Evolutionary conservation across 2,888 invertebrate genomes (phyloP).

Genomic region (Cabera pusaria): DNA sequence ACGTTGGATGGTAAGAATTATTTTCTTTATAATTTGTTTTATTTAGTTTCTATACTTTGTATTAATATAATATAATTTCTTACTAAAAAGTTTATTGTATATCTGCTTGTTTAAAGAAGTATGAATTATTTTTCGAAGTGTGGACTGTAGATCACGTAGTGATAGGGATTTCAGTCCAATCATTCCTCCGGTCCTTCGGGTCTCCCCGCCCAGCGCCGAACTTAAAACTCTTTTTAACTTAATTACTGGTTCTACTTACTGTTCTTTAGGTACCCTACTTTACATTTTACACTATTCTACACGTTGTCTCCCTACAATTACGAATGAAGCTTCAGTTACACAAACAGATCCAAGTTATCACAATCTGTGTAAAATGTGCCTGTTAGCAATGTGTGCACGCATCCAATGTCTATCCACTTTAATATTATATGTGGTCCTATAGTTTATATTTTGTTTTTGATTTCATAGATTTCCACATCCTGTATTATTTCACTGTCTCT

Average conservation of each 20-base stretch:
- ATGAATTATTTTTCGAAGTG: constrained; percentile 62
- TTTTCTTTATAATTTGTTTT: neutral
- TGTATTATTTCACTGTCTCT: constrained; percentile 66
- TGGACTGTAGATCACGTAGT: constrained; percentile 58
- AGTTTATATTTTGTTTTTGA: constrained; percentile 61
- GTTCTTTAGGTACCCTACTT: constrained; percentile 51
- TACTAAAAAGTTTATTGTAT: neutral
- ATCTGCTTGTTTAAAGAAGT: neutral
- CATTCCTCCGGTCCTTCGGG: constrained; percentile 59
- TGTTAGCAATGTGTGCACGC: constrained; percentile 81
- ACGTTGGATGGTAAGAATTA: constrained; percentile 18
- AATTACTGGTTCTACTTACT: constrained; percentile 49
- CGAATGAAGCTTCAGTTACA: constrained; percentile 57
- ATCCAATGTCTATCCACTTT: constrained; percentile 76
- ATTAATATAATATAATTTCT: no score
- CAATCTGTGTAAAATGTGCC: constrained; percentile 67
- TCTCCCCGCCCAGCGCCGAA: constrained; percentile 80
- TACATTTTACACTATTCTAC: constrained; percentile 66
- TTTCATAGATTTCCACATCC: constrained; percentile 62
- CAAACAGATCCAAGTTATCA: constrained; percentile 50
- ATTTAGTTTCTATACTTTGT: no score
- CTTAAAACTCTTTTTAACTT: constrained; percentile 56
- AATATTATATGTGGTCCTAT: constrained; percentile 81
- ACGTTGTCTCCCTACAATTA: constrained; percentile 39
- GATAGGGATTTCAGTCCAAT: constrained; percentile 58